phyloP scores from a whole-genome alignment of 2,797 vertebrate species.

The Rousettus madagascariensis region DNA sequence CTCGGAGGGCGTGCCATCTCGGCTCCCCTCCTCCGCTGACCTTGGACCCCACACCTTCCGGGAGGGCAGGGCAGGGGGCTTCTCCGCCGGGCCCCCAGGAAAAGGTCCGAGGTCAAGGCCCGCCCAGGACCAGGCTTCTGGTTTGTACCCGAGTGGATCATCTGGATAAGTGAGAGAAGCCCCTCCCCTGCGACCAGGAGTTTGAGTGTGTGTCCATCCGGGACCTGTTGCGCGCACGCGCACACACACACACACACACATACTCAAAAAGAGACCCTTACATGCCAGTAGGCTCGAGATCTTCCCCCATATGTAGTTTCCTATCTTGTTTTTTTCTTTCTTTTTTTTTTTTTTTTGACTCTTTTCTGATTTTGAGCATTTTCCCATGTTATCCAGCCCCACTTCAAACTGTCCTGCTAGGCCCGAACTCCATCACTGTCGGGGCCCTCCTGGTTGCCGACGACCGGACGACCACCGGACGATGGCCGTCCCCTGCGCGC shows the following conservation, averaged over 20 bases:
- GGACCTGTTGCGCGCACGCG: neutral
- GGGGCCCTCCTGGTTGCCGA: accelerated
- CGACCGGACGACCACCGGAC: accelerated
- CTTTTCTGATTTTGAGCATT: neutral
- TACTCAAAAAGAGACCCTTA: neutral
- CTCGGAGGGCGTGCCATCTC: accelerated
- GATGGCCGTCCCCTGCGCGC: accelerated
- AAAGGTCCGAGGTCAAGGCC: neutral
- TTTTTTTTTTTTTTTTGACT: neutral
- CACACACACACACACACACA: too few relatives aligned
- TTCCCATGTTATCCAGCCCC: accelerated
- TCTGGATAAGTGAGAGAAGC: neutral
- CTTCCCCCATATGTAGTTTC: neutral
- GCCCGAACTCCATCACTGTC: accelerated
- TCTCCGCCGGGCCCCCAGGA: neutral
- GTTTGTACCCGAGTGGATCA: neutral
- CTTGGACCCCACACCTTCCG: neutral
- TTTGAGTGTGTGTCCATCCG: too few relatives aligned
- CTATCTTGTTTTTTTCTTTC: neutral
- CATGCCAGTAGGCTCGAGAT: accelerated
- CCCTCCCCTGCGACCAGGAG: neutral
- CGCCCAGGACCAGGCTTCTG: neutral
- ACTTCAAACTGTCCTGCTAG: neutral
- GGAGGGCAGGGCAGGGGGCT: neutral
- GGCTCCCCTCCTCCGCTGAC: neutral